phyloP scores from a whole-genome alignment of 2,888 invertebrate species.

The Callyntrura guangdongensis region DNA sequence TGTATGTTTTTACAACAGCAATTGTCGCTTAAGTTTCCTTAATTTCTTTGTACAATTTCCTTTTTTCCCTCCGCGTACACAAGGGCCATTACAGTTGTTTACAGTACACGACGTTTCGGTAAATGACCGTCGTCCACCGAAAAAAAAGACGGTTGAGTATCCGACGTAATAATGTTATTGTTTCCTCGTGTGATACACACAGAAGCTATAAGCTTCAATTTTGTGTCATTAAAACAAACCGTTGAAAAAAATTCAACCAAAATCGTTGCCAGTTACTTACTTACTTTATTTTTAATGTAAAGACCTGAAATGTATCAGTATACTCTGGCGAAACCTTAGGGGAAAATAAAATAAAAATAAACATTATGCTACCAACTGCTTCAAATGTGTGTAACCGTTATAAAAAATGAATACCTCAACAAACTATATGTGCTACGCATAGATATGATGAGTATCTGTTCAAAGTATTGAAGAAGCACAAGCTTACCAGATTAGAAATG shows the following conservation, averaged over 20 bases:
- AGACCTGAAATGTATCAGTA: too few species aligned
- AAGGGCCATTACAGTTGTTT: background rate
- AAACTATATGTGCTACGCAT: background rate
- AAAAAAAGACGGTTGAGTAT: background rate
- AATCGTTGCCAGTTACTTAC: background rate
- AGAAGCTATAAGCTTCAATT: background rate
- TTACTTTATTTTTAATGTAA: too few species aligned
- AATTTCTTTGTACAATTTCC: conserved; percentile 68
- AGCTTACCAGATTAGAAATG: background rate
- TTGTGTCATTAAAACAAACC: background rate
- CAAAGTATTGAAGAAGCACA: background rate
- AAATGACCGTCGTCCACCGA: background rate
- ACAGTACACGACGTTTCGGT: too few species aligned
- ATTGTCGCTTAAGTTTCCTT: conserved; percentile 75
- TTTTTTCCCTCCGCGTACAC: background rate
- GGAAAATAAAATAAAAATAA: background rate
- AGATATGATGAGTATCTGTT: background rate
- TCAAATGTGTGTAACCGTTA: background rate
- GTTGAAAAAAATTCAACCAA: conserved; percentile 15
- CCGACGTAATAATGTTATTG: background rate
- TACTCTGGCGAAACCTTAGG: background rate
- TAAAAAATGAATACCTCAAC: background rate
- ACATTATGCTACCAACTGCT: conserved; percentile 1
- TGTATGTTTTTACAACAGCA: conserved; percentile 61
- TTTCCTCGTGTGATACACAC: background rate